Percentiles rank a stretch among this genome's conserved stretches.
These are phyloP conservation scores for Reticulitermes lucifugus DNA, from an alignment of 2,888 invertebrate species.

Conservation along the genomic window DNA sequence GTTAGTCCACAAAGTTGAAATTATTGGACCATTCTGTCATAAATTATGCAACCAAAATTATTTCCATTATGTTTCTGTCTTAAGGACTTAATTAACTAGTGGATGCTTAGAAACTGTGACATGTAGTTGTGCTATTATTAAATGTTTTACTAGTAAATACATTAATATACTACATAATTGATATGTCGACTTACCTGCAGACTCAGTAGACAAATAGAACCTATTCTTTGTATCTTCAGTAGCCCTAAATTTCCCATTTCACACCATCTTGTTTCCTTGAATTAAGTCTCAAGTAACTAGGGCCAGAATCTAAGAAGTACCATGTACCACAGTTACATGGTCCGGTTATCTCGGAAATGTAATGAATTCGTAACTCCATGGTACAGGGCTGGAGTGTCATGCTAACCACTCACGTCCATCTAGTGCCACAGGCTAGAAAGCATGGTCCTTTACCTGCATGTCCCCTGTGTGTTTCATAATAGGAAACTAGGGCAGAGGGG, in stretches of 20 bases:
- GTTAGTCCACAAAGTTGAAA: too few relatives aligned
- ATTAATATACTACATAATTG: not conserved
- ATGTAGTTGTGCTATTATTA: not conserved
- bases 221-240: too few relatives aligned
- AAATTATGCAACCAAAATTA: not conserved
- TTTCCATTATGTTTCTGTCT: not conserved
- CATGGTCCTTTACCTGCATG: too few relatives aligned
- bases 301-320: not conserved
- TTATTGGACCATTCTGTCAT: not conserved
- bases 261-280: not conserved
- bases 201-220: not conserved
- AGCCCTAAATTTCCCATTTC: not conserved
- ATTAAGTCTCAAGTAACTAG: not conserved
- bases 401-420: too few relatives aligned
- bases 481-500: too few relatives aligned
- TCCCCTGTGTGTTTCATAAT: too few relatives aligned
- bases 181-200: not conserved
- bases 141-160: not conserved
- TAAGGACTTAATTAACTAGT: not conserved
- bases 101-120: not conserved
- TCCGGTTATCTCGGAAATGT: not conserved
- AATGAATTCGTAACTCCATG: too few relatives aligned
- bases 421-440: too few relatives aligned
- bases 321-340: not conserved
- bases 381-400: too few relatives aligned